Evolutionary conservation across 2,113 vertebrate genomes (phyloP).

Genomic region (Marmota monax): DNA sequence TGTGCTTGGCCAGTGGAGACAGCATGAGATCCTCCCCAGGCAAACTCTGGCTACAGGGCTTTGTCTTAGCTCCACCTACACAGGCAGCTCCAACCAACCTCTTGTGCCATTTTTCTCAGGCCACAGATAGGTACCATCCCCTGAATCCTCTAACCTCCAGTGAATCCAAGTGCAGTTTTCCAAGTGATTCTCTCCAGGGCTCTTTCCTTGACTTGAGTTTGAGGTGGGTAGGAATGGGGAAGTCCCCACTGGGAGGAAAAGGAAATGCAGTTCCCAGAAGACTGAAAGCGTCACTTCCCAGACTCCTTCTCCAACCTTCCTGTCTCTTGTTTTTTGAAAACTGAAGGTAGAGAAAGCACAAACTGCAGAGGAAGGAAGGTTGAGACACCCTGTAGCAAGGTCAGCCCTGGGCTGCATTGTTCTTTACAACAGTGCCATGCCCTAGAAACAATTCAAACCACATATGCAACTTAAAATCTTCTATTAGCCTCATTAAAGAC

Average conservation of each 20-base stretch:
- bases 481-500: background rate
- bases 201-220: background rate
- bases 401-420: background rate
- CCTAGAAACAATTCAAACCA: background rate
- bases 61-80: background rate
- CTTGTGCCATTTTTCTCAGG: background rate
- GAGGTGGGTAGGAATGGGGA: background rate
- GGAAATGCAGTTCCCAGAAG: too few relatives aligned
- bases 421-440: background rate
- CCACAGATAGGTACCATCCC: background rate
- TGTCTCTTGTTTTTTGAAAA: background rate
- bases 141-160: background rate
- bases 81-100: background rate
- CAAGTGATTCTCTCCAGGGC: background rate
- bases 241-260: background rate
- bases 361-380: background rate
- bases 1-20: background rate
- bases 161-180: background rate
- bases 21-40: background rate
- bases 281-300: background rate
- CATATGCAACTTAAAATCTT: background rate
- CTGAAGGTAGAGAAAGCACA: accelerated
- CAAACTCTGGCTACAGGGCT: background rate
- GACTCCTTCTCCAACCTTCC: background rate
- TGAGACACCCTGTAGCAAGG: background rate